Percentiles rank a stretch among this genome's conserved stretches.
Conservation (phyloP, 2,113 vertebrate species). For the Festucalex cinctus region DNA sequence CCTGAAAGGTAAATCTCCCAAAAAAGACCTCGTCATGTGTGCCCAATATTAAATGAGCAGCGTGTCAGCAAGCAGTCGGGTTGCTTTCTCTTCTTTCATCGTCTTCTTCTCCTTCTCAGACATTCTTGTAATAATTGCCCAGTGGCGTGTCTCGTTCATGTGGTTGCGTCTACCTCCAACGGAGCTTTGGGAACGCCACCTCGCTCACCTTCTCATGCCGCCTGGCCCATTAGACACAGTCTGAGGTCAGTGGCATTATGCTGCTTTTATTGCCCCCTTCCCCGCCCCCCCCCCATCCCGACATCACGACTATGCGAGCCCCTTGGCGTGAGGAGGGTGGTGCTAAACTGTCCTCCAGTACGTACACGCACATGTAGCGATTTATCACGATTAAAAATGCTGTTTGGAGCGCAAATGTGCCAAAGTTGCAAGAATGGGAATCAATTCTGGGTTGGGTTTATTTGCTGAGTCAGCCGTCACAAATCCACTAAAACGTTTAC, state of each 20-base stretch:
- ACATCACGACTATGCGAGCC: neutral
- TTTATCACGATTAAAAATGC: neutral
- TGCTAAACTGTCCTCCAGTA: neutral
- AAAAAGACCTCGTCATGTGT: neutral
- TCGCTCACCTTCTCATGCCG: slow-evolving; percentile 7
- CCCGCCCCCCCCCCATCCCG: neutral
- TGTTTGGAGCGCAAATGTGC: neutral
- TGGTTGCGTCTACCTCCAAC: slow-evolving; percentile 7
- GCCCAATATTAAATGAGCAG: neutral
- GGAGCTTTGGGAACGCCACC: slow-evolving; percentile 2
- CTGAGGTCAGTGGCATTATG: slow-evolving; percentile 8
- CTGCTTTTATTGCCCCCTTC: neutral
- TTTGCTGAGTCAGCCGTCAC: neutral
- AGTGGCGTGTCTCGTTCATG: neutral
- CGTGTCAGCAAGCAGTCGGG: neutral
- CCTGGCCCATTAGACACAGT: neutral
- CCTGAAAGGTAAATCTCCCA: neutral
- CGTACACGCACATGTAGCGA: neutral
- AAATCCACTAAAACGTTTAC: neutral
- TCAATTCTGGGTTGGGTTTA: neutral
- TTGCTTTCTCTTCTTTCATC: neutral
- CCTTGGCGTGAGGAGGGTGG: neutral
- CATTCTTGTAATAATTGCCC: slow-evolving; percentile 2
- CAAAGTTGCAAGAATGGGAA: neutral
- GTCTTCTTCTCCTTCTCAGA: neutral